Percentiles rank a stretch among this genome's conserved stretches.
Evolutionary conservation across 2,888 invertebrate species (phyloP).

Genomic region (Catocala sponsa): DNA sequence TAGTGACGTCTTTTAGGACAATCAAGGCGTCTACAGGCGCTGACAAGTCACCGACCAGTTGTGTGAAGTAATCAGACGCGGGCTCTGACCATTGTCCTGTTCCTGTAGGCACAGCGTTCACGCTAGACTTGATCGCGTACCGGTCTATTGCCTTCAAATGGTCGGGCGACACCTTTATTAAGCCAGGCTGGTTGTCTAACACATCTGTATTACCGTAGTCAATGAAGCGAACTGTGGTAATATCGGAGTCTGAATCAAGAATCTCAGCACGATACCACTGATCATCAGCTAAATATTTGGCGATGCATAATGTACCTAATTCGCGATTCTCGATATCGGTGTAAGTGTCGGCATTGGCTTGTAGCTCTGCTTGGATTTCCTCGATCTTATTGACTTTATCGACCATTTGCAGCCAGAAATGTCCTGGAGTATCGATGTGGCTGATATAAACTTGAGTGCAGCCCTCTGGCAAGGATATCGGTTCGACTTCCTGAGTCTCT

Average conservation of each 20-base stretch:
- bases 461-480: slow-evolving; percentile 69
- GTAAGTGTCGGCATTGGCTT: slow-evolving; percentile 86
- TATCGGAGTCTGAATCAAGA: slow-evolving; percentile 92
- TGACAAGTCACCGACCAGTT: slow-evolving; percentile 82
- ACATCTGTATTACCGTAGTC: slow-evolving; percentile 94
- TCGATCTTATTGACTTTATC: slow-evolving; percentile 88
- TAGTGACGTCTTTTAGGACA: slow-evolving; percentile 88
- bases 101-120: slow-evolving; percentile 90
- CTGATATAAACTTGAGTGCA: slow-evolving; percentile 88
- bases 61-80: slow-evolving; percentile 87
- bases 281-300: slow-evolving; percentile 94
- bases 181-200: slow-evolving; percentile 88
- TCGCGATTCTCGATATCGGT: slow-evolving; percentile 87
- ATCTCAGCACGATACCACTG: slow-evolving; percentile 98
- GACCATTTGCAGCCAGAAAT: slow-evolving; percentile 92
- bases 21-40: slow-evolving; percentile 83
- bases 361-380: slow-evolving; percentile 90
- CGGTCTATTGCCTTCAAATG: slow-evolving; percentile 86
- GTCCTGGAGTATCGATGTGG: slow-evolving; percentile 92
- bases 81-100: slow-evolving; percentile 90
- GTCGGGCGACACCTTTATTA: slow-evolving; percentile 89
- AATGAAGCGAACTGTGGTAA: slow-evolving; percentile 92
- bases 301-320: slow-evolving; percentile 90
- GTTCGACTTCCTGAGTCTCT: slow-evolving; percentile 63
- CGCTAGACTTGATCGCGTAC: slow-evolving; percentile 89